Conservation (phyloP, 2,113 vertebrate genomes). For the Shinisaurus crocodilurus region DNA sequence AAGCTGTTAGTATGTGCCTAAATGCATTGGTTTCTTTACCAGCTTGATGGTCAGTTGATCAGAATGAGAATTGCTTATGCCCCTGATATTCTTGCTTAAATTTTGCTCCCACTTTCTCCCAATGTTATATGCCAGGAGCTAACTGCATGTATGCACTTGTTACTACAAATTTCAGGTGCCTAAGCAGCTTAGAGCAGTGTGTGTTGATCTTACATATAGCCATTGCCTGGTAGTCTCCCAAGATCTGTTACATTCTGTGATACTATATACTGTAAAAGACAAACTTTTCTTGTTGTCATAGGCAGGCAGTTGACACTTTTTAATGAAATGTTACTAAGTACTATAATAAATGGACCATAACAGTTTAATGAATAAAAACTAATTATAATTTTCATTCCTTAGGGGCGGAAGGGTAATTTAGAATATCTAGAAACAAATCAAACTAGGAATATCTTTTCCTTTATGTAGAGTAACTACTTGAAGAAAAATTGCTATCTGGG, state of each 20-base stretch:
- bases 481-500: not conserved
- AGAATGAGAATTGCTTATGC: not conserved
- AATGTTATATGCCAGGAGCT: not conserved
- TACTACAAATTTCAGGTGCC: not conserved
- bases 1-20: not conserved
- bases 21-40: not conserved
- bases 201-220: not conserved
- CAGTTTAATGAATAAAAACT: slow-evolving; percentile 27
- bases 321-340: slow-evolving; percentile 30
- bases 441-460: not conserved
- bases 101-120: not conserved
- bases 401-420: not conserved
- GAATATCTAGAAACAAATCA: slow-evolving; percentile 7
- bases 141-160: not conserved
- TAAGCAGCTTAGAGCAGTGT: not conserved
- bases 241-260: not conserved
- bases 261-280: slow-evolving; percentile 13
- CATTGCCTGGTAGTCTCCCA: not conserved
- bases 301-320: not conserved
- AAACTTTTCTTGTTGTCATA: slow-evolving; percentile 15
- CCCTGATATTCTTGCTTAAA: not conserved
- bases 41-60: not conserved
- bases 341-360: slow-evolving; percentile 8
- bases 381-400: slow-evolving; percentile 29
- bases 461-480: slow-evolving; percentile 9